Base-by-base conservation (phyloP, 35 echinoderm and acorn worm species). In the Hemicentrotus pulcherrimus region DNA sequence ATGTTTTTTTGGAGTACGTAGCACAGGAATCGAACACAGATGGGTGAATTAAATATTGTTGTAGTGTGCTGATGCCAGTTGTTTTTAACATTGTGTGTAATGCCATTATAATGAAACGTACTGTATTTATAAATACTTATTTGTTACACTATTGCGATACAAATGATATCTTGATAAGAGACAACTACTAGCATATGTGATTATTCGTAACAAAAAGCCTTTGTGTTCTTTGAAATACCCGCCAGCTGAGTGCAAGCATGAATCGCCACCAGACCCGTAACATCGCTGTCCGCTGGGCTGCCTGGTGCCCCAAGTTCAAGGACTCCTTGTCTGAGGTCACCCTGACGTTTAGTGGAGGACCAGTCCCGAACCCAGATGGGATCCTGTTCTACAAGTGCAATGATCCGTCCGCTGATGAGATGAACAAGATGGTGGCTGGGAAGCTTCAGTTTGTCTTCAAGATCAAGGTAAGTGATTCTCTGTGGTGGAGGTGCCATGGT, bases 391-490 rank as follows among this genome's bases (percentile, higher is more conserved):
- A 95, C 61, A 86, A 94, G 60, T 89, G 92, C 4, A 89, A 96
- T 9, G 59, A 86, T 91, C 52, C 47, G 22, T 46, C 94, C 31
- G 61, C 48, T 6, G 94, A 97, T 33, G 94, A 94, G 58, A 94
- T 91, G 89, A 95, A 94, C 2, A 94, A 96, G 65, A 92, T 86
- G 12, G 96, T 92, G 18, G 91, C 94, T 28, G 98, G 98, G 16
- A 95, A 94, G 28, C 94, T 99, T 9, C 94, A 94, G 10, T 99
- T 99, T 92, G 86, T 91, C 91, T 99, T 97, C 95, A 99, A 97
- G 46, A 19, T 95, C 47, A 99, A 99, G 97, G 98, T 99, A 85
- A 46, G 58, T 85, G 35, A 45, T 61, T 86, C 32, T 88, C 24
- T 3, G 3, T 41, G 35, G 35, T 41, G 35, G 35, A 41, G 35